Percentiles rank a stretch among this genome's conserved stretches.
These are phyloP conservation scores for Andricus curvator DNA, from an alignment of 2,888 invertebrate species.

Conservation along the genomic window DNA sequence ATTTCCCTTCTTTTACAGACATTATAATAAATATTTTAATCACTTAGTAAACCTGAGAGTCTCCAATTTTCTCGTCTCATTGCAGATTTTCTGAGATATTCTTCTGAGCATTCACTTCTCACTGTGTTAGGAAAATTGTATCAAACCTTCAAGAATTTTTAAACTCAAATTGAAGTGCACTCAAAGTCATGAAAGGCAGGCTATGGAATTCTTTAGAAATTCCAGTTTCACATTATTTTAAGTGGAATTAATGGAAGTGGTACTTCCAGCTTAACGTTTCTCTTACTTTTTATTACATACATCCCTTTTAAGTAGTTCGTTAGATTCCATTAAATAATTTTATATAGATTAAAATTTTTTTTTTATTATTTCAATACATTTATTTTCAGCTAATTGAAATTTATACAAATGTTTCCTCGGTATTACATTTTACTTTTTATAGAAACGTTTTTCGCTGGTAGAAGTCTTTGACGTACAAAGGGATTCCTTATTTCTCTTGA, in stretches of 20 bases:
- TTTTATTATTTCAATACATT: not conserved
- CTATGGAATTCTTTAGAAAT: slow-evolving; percentile 21
- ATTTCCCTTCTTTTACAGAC: not conserved
- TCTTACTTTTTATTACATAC: slow-evolving; percentile 10
- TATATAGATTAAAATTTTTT: not conserved
- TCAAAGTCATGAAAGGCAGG: slow-evolving; percentile 5
- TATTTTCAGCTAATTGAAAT: not conserved
- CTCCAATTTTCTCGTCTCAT: not conserved
- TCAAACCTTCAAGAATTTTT: not conserved
- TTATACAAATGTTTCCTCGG: not conserved
- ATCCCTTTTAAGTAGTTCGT: slow-evolving; percentile 9
- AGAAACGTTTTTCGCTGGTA: not conserved
- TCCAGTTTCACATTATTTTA: slow-evolving; percentile 38
- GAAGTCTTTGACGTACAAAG: not conserved
- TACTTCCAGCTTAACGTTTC: slow-evolving; percentile 26
- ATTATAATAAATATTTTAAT: not conserved
- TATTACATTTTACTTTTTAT: not conserved
- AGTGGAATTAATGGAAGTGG: slow-evolving; percentile 33
- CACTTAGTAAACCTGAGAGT: not conserved
- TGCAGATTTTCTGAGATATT: not conserved
- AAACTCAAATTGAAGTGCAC: not conserved
- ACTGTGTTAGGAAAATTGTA: not conserved
- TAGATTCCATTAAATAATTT: not conserved
- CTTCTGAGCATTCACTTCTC: not conserved
- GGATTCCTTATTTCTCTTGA: not conserved